phyloP scores from a whole-genome alignment of 1,140 invertebrate species.

The Steinernema khuongi region DNA sequence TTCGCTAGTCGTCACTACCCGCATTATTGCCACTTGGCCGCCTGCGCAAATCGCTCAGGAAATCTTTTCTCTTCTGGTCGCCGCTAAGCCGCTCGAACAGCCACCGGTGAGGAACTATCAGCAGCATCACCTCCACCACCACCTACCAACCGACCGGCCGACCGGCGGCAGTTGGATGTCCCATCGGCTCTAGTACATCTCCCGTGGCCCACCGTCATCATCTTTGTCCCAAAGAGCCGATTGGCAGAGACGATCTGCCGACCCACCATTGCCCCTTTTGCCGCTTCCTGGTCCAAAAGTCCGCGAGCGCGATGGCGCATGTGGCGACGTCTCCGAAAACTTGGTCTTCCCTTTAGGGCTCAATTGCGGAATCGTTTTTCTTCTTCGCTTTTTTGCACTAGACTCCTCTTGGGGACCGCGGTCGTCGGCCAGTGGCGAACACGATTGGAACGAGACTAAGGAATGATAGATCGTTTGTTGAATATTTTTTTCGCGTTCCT shows the following conservation, averaged over 20 bases:
- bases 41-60: slow-evolving; percentile 13
- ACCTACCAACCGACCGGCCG: background rate
- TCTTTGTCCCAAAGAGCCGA: background rate
- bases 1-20: slow-evolving; percentile 2
- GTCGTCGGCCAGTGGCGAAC: background rate
- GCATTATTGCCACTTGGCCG: slow-evolving; percentile 16
- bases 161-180: background rate
- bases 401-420: background rate
- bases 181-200: slow-evolving; percentile 1
- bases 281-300: background rate
- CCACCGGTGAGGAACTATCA: slow-evolving; percentile 1
- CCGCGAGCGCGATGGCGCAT: background rate
- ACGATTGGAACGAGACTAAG: background rate
- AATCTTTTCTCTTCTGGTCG: background rate
- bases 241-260: background rate
- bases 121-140: background rate
- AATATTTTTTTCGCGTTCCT: background rate
- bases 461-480: slow-evolving; percentile 11
- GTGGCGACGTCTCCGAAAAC: background rate
- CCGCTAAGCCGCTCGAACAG: background rate
- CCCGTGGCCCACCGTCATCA: slow-evolving; percentile 2
- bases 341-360: no score
- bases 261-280: background rate
- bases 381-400: background rate
- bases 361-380: background rate